Percentiles rank a stretch among this genome's conserved stretches.
These are phyloP conservation scores for Mizuhopecten yessoensis DNA, from an alignment of 1,140 invertebrate species.

Conservation along the genomic window DNA sequence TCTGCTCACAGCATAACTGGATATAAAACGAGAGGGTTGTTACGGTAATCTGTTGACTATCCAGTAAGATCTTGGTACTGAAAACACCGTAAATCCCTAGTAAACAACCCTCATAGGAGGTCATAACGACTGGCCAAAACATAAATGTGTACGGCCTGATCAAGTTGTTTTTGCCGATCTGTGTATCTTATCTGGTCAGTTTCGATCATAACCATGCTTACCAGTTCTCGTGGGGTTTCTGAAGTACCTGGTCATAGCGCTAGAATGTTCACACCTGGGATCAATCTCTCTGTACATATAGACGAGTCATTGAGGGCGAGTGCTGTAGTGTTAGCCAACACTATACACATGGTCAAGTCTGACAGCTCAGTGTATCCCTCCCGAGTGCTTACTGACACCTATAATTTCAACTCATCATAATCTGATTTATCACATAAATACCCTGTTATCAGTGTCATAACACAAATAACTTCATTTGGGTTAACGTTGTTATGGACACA, in stretches of 20 bases:
- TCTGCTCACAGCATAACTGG: too few species aligned
- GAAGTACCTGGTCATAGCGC: not conserved
- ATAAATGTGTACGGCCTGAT: not conserved
- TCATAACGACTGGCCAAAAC: not conserved
- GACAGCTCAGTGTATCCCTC: too few species aligned
- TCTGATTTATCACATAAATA: too few species aligned
- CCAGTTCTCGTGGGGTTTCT: not conserved
- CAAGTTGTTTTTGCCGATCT: not conserved
- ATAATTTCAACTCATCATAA: too few species aligned
- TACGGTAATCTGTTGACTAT: too few species aligned
- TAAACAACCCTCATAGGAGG: not conserved
- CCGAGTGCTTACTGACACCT: too few species aligned
- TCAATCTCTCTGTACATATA: not conserved
- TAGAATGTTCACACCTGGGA: not conserved
- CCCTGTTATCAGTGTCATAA: too few species aligned
- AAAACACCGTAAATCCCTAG: not conserved
- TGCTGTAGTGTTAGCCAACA: not conserved
- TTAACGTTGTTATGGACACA: too few species aligned
- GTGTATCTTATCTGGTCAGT: constrained; percentile 3
- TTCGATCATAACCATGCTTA: not conserved
- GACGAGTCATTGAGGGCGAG: not conserved
- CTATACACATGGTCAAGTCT: not conserved
- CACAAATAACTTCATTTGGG: too few species aligned
- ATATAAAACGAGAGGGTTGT: too few species aligned
- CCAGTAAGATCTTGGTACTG: not conserved